Evolutionary conservation across 2,797 vertebrate species (phyloP), one percentile per base, ranked within the genome.

Genomic region (Muscicapa comitata): DNA sequence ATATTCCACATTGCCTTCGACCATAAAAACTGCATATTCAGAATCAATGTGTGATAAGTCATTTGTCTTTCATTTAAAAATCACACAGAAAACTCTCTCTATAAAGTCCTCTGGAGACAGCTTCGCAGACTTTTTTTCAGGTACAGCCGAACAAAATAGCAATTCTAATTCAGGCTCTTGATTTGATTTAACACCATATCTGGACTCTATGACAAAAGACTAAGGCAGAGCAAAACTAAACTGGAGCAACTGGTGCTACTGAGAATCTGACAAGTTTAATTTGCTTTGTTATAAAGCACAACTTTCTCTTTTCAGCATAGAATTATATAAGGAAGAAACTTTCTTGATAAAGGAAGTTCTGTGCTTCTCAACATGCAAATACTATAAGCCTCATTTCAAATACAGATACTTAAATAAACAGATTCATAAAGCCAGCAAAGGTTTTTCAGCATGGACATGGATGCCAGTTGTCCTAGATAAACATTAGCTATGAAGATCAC

Each of bases 381-480:
- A 77, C 40, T 71, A 67, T 53, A 86, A 82, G 28, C 20, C 45
- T 76, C 63, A 83, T 94, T 83, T 94, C 54, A 96, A 91, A 91
- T 24, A 77, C 31, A 77, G 84, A 93, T 85, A 82, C 71, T 87
- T 81, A 86, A 88, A 93, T 87, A 89, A 94, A 76, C 38, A 68
- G 74, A 87, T 87, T 84, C 61, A 53, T 72, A 81, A 92, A 86
- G 54, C 19, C 58, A 89, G 65, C 8, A 62, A 77, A 86, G 24
- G 33, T 21, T 61, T 90, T 74, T 75, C 47, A 83, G 43, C 59
- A 73, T 24, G 48, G 67, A n/a, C 16, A 47, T 18, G 10, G 76
- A 45, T 93, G 79, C 38, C 79, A 81, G 70, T 90, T 93, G 73
- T 84, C 37, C 85, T 76, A 81, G 76, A 93, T 59, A 95, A 96